Conservation (phyloP, 2,797 vertebrate genomes). For the Margarornis squamiger region DNA sequence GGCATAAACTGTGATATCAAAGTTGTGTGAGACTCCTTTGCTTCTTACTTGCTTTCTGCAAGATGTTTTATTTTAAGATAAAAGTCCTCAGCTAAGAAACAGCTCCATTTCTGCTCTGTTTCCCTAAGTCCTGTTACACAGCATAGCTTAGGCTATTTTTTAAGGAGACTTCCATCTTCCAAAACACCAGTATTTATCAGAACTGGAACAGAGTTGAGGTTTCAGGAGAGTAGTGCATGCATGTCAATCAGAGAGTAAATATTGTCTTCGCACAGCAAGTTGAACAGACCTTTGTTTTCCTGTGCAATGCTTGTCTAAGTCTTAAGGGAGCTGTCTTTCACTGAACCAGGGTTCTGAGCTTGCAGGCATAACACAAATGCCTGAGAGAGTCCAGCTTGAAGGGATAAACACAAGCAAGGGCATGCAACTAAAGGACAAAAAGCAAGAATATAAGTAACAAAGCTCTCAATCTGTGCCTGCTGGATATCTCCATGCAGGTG, state of each 20-base stretch:
- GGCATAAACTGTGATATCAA: neutral
- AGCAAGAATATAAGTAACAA: neutral
- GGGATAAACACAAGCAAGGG: neutral
- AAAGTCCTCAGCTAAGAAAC: neutral
- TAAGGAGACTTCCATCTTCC: neutral
- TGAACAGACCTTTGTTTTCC: conserved; percentile 34
- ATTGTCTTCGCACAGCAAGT: neutral
- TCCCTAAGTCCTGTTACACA: neutral
- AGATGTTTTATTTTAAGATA: neutral
- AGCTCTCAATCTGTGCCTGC: neutral
- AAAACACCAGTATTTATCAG: neutral
- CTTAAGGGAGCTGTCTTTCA: conserved; percentile 29
- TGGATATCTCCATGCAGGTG: neutral
- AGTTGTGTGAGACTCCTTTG: neutral
- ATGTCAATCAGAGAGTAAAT: conserved; percentile 42
- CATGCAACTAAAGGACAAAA: neutral
- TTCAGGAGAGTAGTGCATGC: neutral
- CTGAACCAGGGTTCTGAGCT: neutral
- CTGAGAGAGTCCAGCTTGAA: conserved; percentile 19
- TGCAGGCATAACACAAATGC: neutral
- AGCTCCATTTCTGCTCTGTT: neutral
- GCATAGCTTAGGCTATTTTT: neutral
- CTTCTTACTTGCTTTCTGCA: neutral
- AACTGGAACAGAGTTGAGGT: neutral
- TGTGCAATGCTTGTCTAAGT: neutral